Conservation (phyloP, 2,797 vertebrate genomes). For the Girardinus metallicus region DNA sequence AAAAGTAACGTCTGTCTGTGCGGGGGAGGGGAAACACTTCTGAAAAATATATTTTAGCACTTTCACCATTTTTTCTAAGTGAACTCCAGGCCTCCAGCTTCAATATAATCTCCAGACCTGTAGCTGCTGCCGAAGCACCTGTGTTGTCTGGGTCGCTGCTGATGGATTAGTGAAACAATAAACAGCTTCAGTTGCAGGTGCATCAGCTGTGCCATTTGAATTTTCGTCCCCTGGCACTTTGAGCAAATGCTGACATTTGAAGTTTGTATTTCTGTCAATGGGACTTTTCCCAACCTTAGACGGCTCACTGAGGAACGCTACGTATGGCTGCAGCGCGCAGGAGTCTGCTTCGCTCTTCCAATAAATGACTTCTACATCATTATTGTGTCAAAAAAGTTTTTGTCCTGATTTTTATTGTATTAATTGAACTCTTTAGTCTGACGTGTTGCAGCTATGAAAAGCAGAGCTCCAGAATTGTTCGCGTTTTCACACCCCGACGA, state of each 20-base stretch:
- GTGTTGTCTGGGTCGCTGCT: slow-evolving; percentile 45
- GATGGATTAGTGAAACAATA: slow-evolving; percentile 62
- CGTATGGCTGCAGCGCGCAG: not conserved
- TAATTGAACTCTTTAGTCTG: not conserved
- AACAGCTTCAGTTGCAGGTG: slow-evolving; percentile 64
- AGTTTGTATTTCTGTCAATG: slow-evolving; percentile 55
- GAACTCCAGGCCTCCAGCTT: slow-evolving; percentile 15
- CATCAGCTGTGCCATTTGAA: slow-evolving; percentile 53
- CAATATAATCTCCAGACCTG: slow-evolving; percentile 26
- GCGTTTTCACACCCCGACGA: not conserved
- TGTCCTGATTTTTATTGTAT: slow-evolving; percentile 16
- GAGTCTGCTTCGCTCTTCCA: not conserved
- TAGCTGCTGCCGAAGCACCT: slow-evolving; percentile 48
- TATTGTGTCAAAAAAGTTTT: slow-evolving; percentile 23
- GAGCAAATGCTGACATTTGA: slow-evolving; percentile 51
- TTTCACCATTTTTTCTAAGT: slow-evolving; percentile 3
- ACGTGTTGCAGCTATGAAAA: not conserved
- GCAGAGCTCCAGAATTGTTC: not conserved
- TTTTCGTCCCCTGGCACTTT: slow-evolving; percentile 35
- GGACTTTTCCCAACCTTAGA: slow-evolving; percentile 25
- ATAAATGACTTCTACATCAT: slow-evolving; percentile 43
- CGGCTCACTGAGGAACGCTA: slow-evolving; percentile 21
- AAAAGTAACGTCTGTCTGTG: not conserved
- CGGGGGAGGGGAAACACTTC: not conserved
- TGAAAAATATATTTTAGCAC: not conserved